A percentile compares a stretch with the other conserved stretches of the same genome.
phyloP scores from a whole-genome alignment of 64 coral and sea anemone genomes.

The Catalaphyllia jardinei region DNA sequence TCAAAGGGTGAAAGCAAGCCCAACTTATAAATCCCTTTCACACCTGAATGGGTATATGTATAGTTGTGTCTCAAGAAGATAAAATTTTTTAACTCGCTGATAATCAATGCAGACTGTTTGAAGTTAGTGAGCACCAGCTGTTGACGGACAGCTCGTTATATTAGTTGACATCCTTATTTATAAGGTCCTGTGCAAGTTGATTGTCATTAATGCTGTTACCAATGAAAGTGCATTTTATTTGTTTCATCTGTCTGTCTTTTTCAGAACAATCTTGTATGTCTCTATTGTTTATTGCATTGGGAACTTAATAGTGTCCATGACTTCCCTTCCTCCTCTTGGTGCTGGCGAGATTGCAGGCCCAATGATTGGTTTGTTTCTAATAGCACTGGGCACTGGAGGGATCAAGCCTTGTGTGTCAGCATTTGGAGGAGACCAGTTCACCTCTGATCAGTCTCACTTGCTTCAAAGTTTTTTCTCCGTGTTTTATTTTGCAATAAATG shows the following conservation, averaged over 20 bases:
- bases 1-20: too few species aligned
- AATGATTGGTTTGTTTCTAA: conserved; percentile 87
- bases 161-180: too few species aligned
- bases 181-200: too few species aligned
- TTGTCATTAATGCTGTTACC: too few species aligned
- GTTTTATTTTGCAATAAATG: conserved; percentile 98
- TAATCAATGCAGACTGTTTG: too few species aligned
- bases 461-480: conserved; percentile 94
- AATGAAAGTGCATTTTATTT: too few species aligned
- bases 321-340: conserved; percentile 75
- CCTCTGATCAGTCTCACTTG: conserved; percentile 75
- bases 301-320: conserved; percentile 86
- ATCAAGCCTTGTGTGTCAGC: conserved; percentile 95
- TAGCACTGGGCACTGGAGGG: conserved; percentile 93
- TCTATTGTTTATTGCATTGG: conserved; percentile 83
- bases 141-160: too few species aligned
- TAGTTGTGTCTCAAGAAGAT: too few species aligned
- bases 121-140: too few species aligned
- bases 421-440: conserved; percentile 97
- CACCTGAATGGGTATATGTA: too few species aligned
- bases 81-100: too few species aligned
- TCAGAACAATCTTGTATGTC: conserved; percentile 90
- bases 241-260: neutral
- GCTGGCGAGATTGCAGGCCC: conserved; percentile 65
- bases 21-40: too few species aligned